Conservation (phyloP, 2,797 vertebrate genomes). For the Catamblyrhynchus diadema region DNA sequence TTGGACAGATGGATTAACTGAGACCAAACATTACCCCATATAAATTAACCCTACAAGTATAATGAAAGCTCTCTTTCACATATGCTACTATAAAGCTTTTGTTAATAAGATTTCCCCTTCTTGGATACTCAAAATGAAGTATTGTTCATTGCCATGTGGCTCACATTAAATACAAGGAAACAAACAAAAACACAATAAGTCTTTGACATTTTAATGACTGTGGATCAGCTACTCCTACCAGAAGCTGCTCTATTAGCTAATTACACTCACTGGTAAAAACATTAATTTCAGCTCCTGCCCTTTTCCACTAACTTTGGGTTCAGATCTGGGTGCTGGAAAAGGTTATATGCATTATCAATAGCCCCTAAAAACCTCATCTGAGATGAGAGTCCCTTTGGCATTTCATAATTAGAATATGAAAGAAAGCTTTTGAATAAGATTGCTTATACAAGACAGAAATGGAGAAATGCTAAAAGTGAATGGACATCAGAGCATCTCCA, state of each 20-base stretch:
- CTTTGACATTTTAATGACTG: constrained; percentile 50
- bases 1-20: constrained; percentile 6
- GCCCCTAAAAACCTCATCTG: not conserved
- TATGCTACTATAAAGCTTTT: constrained; percentile 35
- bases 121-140: constrained; percentile 33
- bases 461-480: not conserved
- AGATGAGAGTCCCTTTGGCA: not conserved
- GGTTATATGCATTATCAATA: not conserved
- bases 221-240: constrained; percentile 12
- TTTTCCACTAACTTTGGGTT: not conserved
- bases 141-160: constrained; percentile 59
- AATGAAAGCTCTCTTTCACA: constrained; percentile 55
- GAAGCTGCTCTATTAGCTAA: constrained; percentile 4
- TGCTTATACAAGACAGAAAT: not conserved
- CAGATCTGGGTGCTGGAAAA: not conserved
- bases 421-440: not conserved
- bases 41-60: constrained; percentile 24
- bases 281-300: not conserved
- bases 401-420: not conserved
- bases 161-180: constrained; percentile 46
- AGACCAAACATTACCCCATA: constrained; percentile 8
- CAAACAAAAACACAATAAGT: constrained; percentile 44
- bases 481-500: not conserved
- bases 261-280: not conserved
- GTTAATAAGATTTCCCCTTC: constrained; percentile 23